These are phyloP conservation scores for Tyto alba DNA, from an alignment of 2,113 vertebrate genomes.

Conservation along the genomic window DNA sequence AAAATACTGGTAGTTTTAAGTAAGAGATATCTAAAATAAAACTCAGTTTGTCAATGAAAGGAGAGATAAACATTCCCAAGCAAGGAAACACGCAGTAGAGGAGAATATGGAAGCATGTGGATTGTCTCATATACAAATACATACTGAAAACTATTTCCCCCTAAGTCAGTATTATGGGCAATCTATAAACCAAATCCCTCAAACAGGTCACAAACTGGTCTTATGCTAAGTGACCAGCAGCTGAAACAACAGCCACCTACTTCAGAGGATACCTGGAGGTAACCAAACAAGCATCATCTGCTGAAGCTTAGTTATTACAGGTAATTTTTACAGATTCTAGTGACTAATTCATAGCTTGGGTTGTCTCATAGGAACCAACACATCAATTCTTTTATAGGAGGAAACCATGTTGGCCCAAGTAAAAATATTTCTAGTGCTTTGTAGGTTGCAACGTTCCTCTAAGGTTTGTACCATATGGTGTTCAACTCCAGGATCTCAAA, in stretches of 20 bases:
- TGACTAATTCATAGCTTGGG: neutral
- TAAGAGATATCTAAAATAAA: neutral
- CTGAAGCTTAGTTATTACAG: neutral
- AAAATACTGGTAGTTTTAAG: neutral
- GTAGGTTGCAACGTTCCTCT: neutral
- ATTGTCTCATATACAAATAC: neutral
- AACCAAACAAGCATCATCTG: neutral
- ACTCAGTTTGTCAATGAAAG: neutral
- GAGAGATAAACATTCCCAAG: neutral
- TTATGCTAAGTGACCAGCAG: neutral
- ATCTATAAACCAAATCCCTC: neutral
- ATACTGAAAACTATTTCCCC: neutral
- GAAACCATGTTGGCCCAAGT: neutral
- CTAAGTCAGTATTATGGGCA: neutral
- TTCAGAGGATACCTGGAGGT: neutral
- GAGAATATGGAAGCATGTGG: neutral
- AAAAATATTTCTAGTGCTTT: neutral
- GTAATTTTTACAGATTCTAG: neutral
- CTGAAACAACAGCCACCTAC: neutral
- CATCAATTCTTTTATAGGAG: neutral
- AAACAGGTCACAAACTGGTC: neutral
- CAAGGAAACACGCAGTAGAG: neutral
- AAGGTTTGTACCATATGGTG: fast-evolving
- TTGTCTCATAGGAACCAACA: neutral
- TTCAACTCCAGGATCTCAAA: neutral